Conservation (phyloP, 2,797 vertebrate genomes). For the Microtus obscurus region DNA sequence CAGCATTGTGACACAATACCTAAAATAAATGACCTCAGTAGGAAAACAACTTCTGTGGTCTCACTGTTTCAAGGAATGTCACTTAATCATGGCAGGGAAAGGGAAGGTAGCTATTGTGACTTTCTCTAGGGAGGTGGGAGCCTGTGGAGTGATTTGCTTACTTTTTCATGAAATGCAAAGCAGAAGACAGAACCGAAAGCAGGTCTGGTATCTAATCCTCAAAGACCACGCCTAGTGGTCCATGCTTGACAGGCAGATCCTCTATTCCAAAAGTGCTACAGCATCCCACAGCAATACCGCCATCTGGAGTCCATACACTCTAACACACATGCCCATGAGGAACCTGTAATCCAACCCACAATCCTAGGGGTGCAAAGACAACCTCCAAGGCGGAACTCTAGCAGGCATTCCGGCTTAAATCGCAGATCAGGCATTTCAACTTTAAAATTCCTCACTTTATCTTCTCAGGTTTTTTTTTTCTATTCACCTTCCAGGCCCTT, state of each 20-base stretch:
- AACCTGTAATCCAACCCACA: neutral
- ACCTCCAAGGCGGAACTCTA: neutral
- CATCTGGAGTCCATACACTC: too few species aligned
- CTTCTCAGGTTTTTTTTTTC: neutral
- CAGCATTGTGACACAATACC: neutral
- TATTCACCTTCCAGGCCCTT: neutral
- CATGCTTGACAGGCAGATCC: neutral
- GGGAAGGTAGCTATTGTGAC: neutral
- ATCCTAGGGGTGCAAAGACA: neutral
- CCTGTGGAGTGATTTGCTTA: neutral
- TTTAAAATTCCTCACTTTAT: neutral
- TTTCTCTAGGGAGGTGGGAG: neutral
- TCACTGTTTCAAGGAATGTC: neutral
- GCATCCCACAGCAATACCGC: neutral
- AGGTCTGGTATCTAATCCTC: neutral
- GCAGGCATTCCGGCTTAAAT: neutral
- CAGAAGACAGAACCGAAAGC: neutral
- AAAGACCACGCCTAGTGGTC: neutral
- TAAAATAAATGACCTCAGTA: neutral
- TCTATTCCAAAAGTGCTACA: neutral
- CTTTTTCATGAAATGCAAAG: neutral
- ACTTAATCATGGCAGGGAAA: neutral
- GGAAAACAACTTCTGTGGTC: too few species aligned
- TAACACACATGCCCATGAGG: too few species aligned
- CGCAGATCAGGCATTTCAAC: neutral